Conservation (phyloP, 2,888 invertebrate species). For the Noctua comes region DNA sequence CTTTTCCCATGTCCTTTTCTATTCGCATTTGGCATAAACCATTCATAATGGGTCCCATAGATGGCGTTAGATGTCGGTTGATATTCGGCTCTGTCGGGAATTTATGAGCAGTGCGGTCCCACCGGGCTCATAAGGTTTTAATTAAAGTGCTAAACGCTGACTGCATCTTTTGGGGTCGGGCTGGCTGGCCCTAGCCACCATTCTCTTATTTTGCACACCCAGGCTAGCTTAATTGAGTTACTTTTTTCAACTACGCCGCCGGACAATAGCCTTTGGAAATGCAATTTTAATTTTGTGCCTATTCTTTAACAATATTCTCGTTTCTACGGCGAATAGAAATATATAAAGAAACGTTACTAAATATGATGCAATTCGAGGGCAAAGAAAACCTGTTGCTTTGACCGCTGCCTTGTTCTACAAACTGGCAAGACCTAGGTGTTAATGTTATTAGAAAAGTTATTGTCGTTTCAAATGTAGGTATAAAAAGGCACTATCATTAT, state of each 20-base stretch:
- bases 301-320: neutral
- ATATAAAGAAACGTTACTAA: slow-evolving; percentile 8
- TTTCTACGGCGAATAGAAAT: slow-evolving; percentile 13
- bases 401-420: slow-evolving; percentile 29
- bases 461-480: neutral
- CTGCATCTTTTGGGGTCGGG: slow-evolving; percentile 59
- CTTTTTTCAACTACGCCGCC: slow-evolving; percentile 33
- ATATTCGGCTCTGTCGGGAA: slow-evolving; percentile 53
- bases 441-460: slow-evolving; percentile 11
- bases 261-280: slow-evolving; percentile 34
- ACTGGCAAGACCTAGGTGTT: slow-evolving; percentile 1
- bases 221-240: slow-evolving; percentile 50
- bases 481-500: neutral
- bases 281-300: slow-evolving; percentile 26
- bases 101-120: slow-evolving; percentile 66
- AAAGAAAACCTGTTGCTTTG: slow-evolving; percentile 43
- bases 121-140: slow-evolving; percentile 62
- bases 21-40: slow-evolving; percentile 29
- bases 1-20: slow-evolving; percentile 18
- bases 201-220: slow-evolving; percentile 57
- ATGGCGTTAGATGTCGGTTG: slow-evolving; percentile 46
- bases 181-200: slow-evolving; percentile 34
- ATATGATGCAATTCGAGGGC: slow-evolving; percentile 25
- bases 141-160: slow-evolving; percentile 70
- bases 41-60: slow-evolving; percentile 36